phyloP scores from a whole-genome alignment of 1,140 invertebrate species.

The Gryllus bimaculatus region DNA sequence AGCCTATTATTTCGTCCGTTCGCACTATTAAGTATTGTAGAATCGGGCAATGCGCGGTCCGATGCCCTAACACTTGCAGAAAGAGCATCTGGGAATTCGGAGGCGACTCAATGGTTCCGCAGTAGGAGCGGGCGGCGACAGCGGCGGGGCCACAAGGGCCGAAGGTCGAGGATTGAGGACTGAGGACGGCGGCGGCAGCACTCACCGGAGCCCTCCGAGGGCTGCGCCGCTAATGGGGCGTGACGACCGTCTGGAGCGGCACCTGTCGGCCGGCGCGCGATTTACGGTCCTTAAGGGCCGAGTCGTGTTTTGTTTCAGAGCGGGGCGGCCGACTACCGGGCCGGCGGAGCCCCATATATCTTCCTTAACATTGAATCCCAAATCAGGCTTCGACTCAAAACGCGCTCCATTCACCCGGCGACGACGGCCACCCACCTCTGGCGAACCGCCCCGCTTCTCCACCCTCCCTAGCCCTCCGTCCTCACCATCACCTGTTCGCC shows the following conservation, averaged over 20 bases:
- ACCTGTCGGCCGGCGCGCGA: not conserved
- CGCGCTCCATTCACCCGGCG: not conserved
- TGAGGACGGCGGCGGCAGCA: no score
- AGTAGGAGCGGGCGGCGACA: not conserved
- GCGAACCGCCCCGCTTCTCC: no score
- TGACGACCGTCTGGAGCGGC: not conserved
- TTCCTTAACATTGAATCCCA: constrained; percentile 1
- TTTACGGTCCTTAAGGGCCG: not conserved
- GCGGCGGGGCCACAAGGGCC: not conserved
- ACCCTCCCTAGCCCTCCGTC: no score
- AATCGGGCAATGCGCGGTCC: no score
- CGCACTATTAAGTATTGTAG: no score
- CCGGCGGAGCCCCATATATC: not conserved
- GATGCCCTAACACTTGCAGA: no score
- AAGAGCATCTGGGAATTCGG: no score
- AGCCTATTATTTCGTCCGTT: no score
- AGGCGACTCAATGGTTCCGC: not conserved
- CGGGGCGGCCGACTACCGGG: not conserved
- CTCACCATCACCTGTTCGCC: no score
- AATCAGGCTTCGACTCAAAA: not conserved
- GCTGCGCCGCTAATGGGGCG: not conserved
- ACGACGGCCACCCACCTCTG: no score
- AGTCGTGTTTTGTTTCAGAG: not conserved
- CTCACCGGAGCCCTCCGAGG: not conserved
- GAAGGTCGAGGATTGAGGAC: not conserved